Conservation (phyloP, 2,113 vertebrate genomes). For the Limnothrissa miodon region DNA sequence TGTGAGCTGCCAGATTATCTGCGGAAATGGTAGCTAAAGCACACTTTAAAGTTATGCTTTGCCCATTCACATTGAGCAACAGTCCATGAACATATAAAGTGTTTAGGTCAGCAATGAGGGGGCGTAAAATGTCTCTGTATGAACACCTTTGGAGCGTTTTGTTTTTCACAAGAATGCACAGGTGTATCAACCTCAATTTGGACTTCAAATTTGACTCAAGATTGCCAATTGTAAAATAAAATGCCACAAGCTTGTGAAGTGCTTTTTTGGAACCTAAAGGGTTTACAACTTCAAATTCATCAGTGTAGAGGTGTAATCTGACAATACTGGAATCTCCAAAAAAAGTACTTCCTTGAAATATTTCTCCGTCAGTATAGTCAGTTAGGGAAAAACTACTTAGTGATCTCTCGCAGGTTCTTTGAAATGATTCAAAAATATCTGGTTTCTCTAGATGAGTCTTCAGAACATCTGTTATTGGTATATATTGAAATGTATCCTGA, state of each 20-base stretch:
- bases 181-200: neutral
- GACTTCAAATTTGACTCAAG: neutral
- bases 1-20: neutral
- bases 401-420: neutral
- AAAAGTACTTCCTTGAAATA: neutral
- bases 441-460: neutral
- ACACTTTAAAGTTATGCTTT: neutral
- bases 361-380: neutral
- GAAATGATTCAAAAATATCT: neutral
- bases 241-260: neutral
- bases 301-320: too few relatives aligned
- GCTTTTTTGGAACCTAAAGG: neutral
- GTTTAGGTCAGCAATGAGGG: neutral
- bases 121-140: neutral
- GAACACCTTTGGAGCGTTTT: neutral
- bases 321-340: neutral
- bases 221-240: slow-evolving; percentile 12
- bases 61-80: neutral
- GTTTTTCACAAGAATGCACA: neutral
- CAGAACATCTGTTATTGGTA: neutral
- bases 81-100: neutral
- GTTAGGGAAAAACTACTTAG: neutral
- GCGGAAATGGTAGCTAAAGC: neutral
- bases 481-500: neutral
- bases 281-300: too few relatives aligned